phyloP scores from a whole-genome alignment of 2,888 invertebrate genomes.

The Sipha maydis region DNA sequence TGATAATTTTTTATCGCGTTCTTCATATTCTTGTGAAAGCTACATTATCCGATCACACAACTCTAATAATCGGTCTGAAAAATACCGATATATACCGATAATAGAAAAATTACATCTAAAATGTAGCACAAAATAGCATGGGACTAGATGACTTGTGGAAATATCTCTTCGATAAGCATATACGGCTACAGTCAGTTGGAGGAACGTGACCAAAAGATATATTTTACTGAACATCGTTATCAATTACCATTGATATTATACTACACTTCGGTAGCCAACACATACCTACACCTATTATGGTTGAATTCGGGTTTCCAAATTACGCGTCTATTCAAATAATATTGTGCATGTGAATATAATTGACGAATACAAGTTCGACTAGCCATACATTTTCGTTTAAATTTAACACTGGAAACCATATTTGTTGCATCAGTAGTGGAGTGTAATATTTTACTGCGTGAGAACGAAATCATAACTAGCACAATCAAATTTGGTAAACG shows the following conservation, averaged over 20 bases:
- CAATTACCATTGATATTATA: constrained; percentile 10
- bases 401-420: background rate
- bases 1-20: too few species aligned
- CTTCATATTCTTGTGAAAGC: too few species aligned
- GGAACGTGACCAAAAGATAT: background rate
- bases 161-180: background rate
- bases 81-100: too few species aligned
- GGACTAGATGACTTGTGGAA: background rate
- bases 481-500: background rate
- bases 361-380: background rate
- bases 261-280: background rate
- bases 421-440: background rate
- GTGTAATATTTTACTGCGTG: background rate
- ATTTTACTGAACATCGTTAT: constrained; percentile 18
- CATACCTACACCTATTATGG: background rate
- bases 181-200: background rate
- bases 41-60: too few species aligned
- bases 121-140: background rate
- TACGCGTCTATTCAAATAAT: background rate
- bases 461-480: background rate
- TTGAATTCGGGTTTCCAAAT: background rate
- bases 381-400: background rate
- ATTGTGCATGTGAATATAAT: background rate
- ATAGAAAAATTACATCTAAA: too few species aligned
- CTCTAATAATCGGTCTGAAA: too few species aligned